Evolutionary conservation across 2,888 invertebrate genomes (phyloP), one percentile per base, ranked within the genome.

Genomic region (Hydrotaea cyrtoneurina): DNA sequence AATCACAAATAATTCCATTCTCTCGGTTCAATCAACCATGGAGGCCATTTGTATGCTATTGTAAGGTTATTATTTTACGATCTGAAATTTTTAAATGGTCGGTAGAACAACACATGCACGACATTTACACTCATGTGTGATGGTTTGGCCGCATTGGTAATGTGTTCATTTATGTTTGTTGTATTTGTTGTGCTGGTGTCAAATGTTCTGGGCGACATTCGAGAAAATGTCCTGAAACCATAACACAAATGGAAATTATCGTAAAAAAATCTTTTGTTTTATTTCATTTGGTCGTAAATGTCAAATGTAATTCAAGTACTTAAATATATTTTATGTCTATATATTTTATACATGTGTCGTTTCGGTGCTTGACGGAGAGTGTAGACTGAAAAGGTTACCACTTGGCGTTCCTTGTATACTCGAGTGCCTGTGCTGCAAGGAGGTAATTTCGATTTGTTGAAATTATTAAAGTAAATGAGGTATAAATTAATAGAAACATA

Each of bases 241-340:
- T 81, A 81, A 55, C 53, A 80, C 83, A 86, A 89, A 89, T 86
- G 90, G 89, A 89, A 89, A 90, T 80, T 82, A 90, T 90, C 90
- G 90, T 90, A 88, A 89, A 90, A 84, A 84, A 86, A 26, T 86
- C 76, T 85, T 79, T 85, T 79, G 64, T 78, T 73, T 73, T 85
- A 79, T 77, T 82, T 82, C 69, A 79, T 87, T 75, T 72, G 86
- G 87, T 90, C 90, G 91, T 90, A 90, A 90, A 90, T 90, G 91
- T 90, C 90, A 88, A 88, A 89, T 89, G 87, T 90, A 90, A 90
- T 90, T 90, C 90, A 90, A 88, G 87, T 86, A 86, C 79, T 85
- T 69, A 23, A 46, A 69, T 46, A 23, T 78, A 81, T 81, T 85
- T 85, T 85, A 85, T 85, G 79, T 74, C 26, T 55, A 62, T 80